These are phyloP conservation scores for Clusia tigrina DNA, from an alignment of 2,888 invertebrate genomes.

Conservation along the genomic window DNA sequence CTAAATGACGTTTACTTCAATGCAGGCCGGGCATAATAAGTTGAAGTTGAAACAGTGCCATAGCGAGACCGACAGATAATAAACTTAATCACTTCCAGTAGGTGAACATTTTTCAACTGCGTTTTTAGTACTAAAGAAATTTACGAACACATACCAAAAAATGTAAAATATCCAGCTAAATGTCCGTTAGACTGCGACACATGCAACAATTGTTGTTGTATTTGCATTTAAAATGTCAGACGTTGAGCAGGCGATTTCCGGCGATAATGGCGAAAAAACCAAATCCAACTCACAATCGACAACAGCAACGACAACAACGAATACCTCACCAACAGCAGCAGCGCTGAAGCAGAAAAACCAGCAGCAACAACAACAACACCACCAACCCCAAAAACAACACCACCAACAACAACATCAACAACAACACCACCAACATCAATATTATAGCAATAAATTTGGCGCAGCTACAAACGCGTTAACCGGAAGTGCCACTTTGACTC, in stretches of 20 bases:
- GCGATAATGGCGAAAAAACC: constrained; percentile 50
- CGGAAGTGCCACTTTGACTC: no score
- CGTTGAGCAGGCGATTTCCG: constrained; percentile 63
- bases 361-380: constrained; percentile 33
- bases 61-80: no score
- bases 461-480: constrained; percentile 30
- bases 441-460: neutral
- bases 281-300: constrained; percentile 41
- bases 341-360: constrained; percentile 29
- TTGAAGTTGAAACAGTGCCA: constrained; percentile 17
- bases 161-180: constrained; percentile 36
- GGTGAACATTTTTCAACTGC: no score
- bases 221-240: constrained; percentile 63
- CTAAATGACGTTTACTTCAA: no score
- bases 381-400: constrained; percentile 38
- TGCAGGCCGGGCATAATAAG: no score
- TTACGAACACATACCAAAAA: constrained; percentile 19
- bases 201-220: constrained; percentile 37
- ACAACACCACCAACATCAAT: constrained; percentile 31
- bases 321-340: constrained; percentile 36
- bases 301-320: constrained; percentile 38
- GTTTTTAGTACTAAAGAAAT: constrained; percentile 14
- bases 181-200: constrained; percentile 35
- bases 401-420: constrained; percentile 34
- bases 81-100: no score